Base-by-base conservation (phyloP, 2,797 vertebrate genomes). In the Triplophysa bombifrons region DNA sequence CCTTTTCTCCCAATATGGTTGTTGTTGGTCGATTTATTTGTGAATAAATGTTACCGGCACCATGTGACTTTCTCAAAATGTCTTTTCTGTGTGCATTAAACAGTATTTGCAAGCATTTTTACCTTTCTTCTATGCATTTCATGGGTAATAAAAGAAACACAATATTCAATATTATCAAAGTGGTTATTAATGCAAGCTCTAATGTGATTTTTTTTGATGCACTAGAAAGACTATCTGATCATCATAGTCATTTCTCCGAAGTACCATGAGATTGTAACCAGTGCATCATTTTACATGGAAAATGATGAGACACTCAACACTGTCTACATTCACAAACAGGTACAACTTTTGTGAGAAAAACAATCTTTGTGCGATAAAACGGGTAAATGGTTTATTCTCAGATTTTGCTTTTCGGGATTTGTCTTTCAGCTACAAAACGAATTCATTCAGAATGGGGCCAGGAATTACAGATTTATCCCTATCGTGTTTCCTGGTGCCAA, bases 171-270 rank as follows among this genome's bases (percentile, higher is more conserved):
- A 2, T 16, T 17, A 41, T 48, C 46, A 48, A 51, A 19, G 19
- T 19, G 13, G 7, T 55, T 55, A 55, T 55, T 55, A 55, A 3
- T 55, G 8, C 8, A n/a, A 53, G 6, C 7, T n/a, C 6, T 53
- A 51, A 51, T 27, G 20, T 3, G 0, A 4, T 44, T 56, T 17
- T 69, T 20, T 69, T n/a, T 70, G 53, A 14, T 56, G 46, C 64
- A 55, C 53, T 55, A 86, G 83, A 95, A 94, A 84, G 94, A 94
- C 55, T 95, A 94, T 68, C 86, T 95, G 88, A 95, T 95, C 86
- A 95, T 95, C 88, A 94, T 95, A 84, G 91, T 93, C 82, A 95
- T 95, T 89, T 95, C 94, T 76, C 94, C 94, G 1, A 95, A 94
- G 84, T 95, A 95, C 86, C 89, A 92, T 2, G 88, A 93, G 83